phyloP scores from a whole-genome alignment of 1,140 invertebrate species.

The Pararge aegeria region DNA sequence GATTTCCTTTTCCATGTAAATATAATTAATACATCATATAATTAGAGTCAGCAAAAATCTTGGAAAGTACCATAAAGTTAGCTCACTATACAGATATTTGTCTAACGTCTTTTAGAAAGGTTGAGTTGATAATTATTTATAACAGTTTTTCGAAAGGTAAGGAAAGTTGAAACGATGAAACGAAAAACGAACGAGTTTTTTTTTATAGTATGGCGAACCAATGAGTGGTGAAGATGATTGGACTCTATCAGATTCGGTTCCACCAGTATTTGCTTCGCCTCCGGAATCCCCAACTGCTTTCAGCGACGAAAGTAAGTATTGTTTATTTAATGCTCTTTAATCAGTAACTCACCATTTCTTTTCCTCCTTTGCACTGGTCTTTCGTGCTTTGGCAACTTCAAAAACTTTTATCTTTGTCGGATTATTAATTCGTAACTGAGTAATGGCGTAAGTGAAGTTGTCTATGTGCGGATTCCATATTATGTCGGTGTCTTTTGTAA shows the following conservation, averaged over 20 bases:
- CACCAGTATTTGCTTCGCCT: conserved; percentile 88
- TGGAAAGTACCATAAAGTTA: no score
- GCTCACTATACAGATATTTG: no score
- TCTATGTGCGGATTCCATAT: conserved; percentile 40
- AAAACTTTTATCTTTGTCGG: conserved; percentile 7
- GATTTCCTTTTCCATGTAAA: no score
- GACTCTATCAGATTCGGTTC: conserved; percentile 87
- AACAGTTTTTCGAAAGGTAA: no score
- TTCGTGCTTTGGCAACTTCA: conserved; percentile 45
- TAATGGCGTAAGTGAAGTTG: conserved; percentile 30
- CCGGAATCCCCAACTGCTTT: conserved; percentile 87
- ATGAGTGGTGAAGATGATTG: conserved; percentile 83
- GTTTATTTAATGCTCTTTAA: conserved; percentile 5
- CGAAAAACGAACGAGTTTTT: no score
- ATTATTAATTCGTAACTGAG: not conserved
- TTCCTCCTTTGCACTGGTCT: conserved; percentile 32
- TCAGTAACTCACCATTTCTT: conserved; percentile 20
- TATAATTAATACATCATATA: no score
- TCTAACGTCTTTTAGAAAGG: no score
- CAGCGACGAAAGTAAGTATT: conserved; percentile 58
- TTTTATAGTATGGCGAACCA: conserved; percentile 83
- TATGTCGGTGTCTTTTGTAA: conserved; percentile 41
- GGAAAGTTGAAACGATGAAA: no score
- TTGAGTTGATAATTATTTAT: no score
- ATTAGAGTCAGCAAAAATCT: no score